A percentile compares a stretch with the other conserved stretches of the same genome.
phyloP scores from a whole-genome alignment of 2,113 vertebrate genomes.

The Regulus satrapa region DNA sequence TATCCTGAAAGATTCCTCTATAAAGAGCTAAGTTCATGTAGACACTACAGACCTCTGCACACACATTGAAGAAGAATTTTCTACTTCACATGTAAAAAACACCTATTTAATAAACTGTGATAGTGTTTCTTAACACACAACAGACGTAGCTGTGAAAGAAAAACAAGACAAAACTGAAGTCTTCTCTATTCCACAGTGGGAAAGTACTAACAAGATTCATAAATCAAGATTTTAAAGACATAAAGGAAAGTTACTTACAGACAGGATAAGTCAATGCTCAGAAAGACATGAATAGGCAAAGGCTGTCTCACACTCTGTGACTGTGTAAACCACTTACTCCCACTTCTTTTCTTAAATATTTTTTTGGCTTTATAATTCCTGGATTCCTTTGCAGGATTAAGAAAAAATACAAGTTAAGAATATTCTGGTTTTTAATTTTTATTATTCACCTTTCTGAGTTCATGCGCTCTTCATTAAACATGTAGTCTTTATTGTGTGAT shows the following conservation, averaged over 20 bases:
- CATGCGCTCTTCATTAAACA: neutral
- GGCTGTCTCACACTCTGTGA: fast-evolving
- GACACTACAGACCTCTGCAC: neutral
- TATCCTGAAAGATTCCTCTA: neutral
- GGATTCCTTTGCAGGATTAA: neutral
- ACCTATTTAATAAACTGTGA: neutral
- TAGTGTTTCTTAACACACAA: neutral
- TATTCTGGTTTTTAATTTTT: neutral
- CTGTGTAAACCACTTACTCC: neutral
- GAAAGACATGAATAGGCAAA: neutral
- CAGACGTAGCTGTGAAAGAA: neutral
- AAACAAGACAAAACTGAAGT: neutral
- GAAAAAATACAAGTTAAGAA: neutral
- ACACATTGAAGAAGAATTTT: neutral
- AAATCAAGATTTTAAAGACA: neutral
- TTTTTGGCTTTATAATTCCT: neutral
- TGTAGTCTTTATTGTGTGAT: neutral
- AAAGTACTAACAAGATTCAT: neutral
- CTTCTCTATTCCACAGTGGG: neutral
- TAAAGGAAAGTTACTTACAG: neutral
- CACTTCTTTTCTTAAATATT: neutral
- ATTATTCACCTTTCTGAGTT: neutral
- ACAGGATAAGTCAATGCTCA: neutral
- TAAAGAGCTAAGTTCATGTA: neutral
- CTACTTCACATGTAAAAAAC: neutral